phyloP scores from a whole-genome alignment of 2,797 vertebrate genomes.

The Jordanella pulchra region DNA sequence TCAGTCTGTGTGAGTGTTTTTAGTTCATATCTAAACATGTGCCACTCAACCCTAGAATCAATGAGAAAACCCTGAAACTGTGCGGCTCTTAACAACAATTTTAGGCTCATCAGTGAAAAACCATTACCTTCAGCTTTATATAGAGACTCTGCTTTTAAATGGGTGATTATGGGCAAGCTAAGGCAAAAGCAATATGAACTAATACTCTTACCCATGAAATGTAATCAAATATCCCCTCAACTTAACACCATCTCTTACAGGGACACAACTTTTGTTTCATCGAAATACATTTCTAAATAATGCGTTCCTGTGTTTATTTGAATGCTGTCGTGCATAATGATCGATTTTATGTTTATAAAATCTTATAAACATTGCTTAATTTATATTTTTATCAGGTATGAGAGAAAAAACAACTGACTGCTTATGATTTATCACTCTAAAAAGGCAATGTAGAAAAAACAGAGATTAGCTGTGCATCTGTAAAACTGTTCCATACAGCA shows the following conservation, averaged over 20 bases:
- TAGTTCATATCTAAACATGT: not conserved
- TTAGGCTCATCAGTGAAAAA: not conserved
- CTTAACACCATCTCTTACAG: too few species aligned
- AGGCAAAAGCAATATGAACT: too few species aligned
- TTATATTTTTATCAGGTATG: constrained; percentile 61
- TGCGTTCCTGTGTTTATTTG: constrained; percentile 36
- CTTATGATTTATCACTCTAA: not conserved
- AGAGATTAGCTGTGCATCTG: not conserved
- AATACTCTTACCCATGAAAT: too few species aligned
- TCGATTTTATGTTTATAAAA: constrained; percentile 60
- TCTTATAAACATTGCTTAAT: constrained; percentile 38
- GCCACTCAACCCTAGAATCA: not conserved
- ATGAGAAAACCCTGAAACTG: too few species aligned
- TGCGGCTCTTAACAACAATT: not conserved
- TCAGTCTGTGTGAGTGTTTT: not conserved
- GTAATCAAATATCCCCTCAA: too few species aligned
- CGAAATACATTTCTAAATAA: constrained; percentile 43
- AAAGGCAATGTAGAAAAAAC: not conserved
- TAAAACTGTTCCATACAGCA: not conserved
- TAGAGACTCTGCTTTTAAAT: too few species aligned
- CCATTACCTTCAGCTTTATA: too few species aligned
- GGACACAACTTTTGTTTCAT: constrained; percentile 25
- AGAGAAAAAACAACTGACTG: constrained; percentile 11
- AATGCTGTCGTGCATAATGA: constrained; percentile 63
- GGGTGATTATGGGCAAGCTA: too few species aligned